Evolutionary conservation across 1,140 invertebrate genomes (phyloP), one percentile per base, ranked within the genome.

Genomic region (Diachasmimorpha longicaudata): DNA sequence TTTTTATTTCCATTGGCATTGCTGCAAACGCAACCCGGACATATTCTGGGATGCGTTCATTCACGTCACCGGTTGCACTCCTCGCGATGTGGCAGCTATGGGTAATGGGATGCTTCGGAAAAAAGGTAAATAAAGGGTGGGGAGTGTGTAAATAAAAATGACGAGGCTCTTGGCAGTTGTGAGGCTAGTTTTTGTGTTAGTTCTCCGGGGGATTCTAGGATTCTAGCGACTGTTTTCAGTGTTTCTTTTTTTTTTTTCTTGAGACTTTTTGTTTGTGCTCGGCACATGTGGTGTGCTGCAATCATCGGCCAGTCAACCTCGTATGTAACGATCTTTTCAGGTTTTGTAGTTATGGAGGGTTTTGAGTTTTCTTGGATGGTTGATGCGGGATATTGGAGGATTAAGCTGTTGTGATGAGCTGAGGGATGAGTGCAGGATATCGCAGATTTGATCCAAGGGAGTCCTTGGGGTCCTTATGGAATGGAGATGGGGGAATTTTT

Each of bases 301-400:
- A 83, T 81, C 79, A 79, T 78, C 79, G 79, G 79, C 76, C 79
- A 80, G 78, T 80, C 81, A 80, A 82, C 81, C 76, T 78, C 74
- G 79, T 80, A 74, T 70, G 76, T 80, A 79, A 81, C 76, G 75
- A 81, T 80, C 78, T 80, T 80, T 80, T 78, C 10, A 63, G 23
- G 19, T 63, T 63, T 55, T 63, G 9, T 23, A 63, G 58, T 25
- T 14, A 63, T 63, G 23, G 21, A 39, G 36, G 10, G 55, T 70
- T 16, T 39, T 37, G 11, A 52, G 52, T 73, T n/a, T 42, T 42
- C 16, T 73, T n/a, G 13, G 6, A 9, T 4, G n/a, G 0, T 31
- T 9, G 19, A 14, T 16, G 58, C 10, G 23, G 19, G 21, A 9
- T 19, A 31, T 6, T 23, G 58, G 23, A 14, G 23, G 11, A 25